Base-by-base conservation (phyloP, 2,888 invertebrate genomes). In the Coenonympha arcania region DNA sequence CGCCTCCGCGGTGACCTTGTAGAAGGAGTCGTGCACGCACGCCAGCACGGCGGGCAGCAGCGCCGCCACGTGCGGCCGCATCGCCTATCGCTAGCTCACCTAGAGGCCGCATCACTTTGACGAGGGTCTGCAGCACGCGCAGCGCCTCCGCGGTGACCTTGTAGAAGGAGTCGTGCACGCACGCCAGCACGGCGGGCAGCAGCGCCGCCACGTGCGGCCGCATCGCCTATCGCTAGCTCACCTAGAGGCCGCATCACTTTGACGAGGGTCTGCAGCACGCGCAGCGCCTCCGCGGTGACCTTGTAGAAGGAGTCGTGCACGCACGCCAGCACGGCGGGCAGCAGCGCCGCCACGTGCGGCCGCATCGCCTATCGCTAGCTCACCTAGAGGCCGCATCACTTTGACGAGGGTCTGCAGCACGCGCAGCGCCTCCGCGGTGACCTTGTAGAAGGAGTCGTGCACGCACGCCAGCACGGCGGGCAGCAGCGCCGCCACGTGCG, bases 1-100 rank as follows among this genome's bases (percentile, higher is more conserved):
- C 1, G 98, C 98, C 77, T 99, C 99, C 0, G 98, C 98, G 1
- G 97, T 96, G 63, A 99, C 98, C 87, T 99, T 99, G 87, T 99
- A 99, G 87, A 99, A 99, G 36, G 93, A 92, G 88, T 99, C 99
- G 45, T 93, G 92, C 18, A 99, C 97, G 28, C 96, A 94, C 52
- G 91, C 88, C 40, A 97, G 92, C 40, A 99, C 92, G 3, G 96
- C 92, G 6, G 95, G 95, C 55, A 95, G 89, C 33, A 97, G 79
- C 19, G 91, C 89, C 2, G 89, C 87, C 73, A 95, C 93, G 75
- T 95, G 93, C 3, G 90, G 89, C 63, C 95, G 93, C 79, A 98
- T 95, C 1, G 91, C 91, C 6, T 24, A 9, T 24, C 15, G 6
- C 1, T 8, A 16, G 9, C 54, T 43, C 69, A 90, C 93, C 92